Conservation (phyloP, 2,113 vertebrate species). For the Agapornis roseicollis region DNA sequence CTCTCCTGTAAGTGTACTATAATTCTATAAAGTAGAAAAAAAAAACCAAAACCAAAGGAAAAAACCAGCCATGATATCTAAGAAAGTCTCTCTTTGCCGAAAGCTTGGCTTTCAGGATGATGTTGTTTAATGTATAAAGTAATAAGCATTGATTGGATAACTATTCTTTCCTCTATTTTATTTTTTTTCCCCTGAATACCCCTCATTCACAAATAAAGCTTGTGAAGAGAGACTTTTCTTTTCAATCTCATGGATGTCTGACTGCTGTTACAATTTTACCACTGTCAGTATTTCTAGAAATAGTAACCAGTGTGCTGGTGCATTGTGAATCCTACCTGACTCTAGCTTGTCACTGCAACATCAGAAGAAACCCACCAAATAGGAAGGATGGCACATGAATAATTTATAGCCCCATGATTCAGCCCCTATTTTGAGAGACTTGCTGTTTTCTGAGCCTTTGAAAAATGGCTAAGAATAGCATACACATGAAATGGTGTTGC, state of each 20-base stretch:
- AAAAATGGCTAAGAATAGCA: constrained; percentile 23
- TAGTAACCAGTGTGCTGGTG: background rate
- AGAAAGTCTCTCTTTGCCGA: background rate
- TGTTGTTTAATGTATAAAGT: background rate
- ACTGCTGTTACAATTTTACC: background rate
- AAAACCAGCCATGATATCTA: background rate
- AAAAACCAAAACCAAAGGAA: rapidly evolving
- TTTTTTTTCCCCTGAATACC: background rate
- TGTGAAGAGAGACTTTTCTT: background rate
- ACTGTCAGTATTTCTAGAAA: background rate
- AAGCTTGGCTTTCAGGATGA: background rate
- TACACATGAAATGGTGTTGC: background rate
- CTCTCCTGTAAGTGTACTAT: background rate
- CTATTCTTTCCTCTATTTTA: background rate
- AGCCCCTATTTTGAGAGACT: constrained; percentile 26
- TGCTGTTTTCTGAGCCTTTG: background rate
- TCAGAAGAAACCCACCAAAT: background rate
- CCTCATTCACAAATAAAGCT: background rate
- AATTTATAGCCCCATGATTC: constrained; percentile 20
- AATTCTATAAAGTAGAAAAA: background rate
- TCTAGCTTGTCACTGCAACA: background rate
- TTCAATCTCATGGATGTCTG: background rate
- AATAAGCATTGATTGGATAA: background rate
- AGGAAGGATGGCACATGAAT: constrained; percentile 2
- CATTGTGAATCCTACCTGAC: constrained; percentile 1